Conservation (phyloP, 2,888 invertebrate genomes). For the Microctonus hyperodae region DNA sequence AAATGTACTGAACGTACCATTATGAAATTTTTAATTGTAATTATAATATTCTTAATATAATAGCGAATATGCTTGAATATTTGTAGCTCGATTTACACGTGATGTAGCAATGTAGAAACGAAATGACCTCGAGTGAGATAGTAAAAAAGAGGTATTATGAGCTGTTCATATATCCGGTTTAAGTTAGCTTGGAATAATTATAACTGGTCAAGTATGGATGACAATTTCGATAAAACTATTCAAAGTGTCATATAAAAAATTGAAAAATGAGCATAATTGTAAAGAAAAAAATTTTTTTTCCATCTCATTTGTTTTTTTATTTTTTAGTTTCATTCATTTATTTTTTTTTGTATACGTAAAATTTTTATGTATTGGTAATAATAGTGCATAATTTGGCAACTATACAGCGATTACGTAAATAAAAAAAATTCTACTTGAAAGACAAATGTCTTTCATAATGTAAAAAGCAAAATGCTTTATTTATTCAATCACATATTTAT, state of each 20-base stretch:
- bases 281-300: neutral
- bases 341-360: too few relatives aligned
- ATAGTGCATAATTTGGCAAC: neutral
- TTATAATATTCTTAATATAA: neutral
- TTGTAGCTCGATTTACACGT: too few relatives aligned
- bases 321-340: too few relatives aligned
- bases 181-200: neutral
- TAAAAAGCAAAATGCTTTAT: too few relatives aligned
- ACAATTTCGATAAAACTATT: neutral
- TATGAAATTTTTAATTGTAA: neutral
- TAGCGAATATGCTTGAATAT: neutral
- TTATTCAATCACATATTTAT: too few relatives aligned
- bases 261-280: neutral
- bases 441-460: neutral
- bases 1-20: neutral
- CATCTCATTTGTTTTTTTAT: neutral
- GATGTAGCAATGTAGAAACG: too few relatives aligned
- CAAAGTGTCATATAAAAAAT: neutral
- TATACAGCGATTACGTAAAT: neutral
- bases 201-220: neutral
- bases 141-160: neutral
- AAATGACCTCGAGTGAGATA: conserved; percentile 12
- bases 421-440: neutral
- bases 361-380: neutral
- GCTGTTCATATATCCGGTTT: neutral